phyloP scores from a whole-genome alignment of 2,888 invertebrate genomes.

The Brassicogethes aeneus region DNA sequence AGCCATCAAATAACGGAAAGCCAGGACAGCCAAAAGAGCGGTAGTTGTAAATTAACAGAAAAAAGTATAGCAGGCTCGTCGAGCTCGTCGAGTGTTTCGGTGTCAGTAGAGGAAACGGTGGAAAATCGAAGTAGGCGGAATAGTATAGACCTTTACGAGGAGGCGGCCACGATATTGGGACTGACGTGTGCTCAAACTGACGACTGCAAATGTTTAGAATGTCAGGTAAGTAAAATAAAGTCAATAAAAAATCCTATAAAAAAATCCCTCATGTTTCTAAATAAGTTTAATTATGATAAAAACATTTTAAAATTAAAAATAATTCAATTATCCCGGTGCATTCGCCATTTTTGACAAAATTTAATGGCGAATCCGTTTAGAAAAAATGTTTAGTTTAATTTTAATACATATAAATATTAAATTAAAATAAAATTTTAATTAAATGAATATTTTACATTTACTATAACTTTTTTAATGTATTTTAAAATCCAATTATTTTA shows the following conservation, averaged over 20 bases:
- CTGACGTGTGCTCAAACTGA: slow-evolving; percentile 38
- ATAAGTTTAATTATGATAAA: no score
- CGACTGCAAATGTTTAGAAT: slow-evolving; percentile 39
- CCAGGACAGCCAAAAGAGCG: background rate
- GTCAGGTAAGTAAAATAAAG: slow-evolving; percentile 30
- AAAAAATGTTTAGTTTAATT: no score
- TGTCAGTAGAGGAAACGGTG: slow-evolving; percentile 7
- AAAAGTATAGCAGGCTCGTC: slow-evolving; percentile 15
- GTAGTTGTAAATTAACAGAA: slow-evolving; percentile 12
- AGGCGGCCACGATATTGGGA: slow-evolving; percentile 37
- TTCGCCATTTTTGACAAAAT: no score
- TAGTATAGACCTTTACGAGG: slow-evolving; percentile 38
- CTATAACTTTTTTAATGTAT: no score
- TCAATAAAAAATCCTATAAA: background rate
- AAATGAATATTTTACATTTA: no score
- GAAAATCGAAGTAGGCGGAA: slow-evolving; percentile 25
- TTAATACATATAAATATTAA: no score
- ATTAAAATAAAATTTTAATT: no score
- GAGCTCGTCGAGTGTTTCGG: slow-evolving; percentile 1
- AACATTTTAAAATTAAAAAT: no score
- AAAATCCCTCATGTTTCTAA: no score
- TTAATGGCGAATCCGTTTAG: no score
- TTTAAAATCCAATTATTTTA: no score
- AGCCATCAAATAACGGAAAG: background rate
- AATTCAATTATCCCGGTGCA: no score